phyloP scores from a whole-genome alignment of 2,888 invertebrate species.

The Alviniconcha strummeri region DNA sequence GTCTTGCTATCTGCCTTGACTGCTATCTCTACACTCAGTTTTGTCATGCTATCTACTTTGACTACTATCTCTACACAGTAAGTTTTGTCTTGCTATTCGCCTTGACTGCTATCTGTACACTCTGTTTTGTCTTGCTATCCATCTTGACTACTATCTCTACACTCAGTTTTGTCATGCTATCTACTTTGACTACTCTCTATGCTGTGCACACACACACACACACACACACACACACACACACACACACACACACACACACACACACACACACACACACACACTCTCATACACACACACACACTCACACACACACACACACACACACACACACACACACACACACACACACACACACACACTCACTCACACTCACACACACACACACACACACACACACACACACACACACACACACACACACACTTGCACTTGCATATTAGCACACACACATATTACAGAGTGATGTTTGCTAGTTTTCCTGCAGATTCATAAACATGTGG shows the following conservation, averaged over 20 bases:
- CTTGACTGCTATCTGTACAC: no score
- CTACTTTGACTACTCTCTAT: not conserved
- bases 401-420: not conserved
- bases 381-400: not conserved
- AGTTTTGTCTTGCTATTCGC: no score
- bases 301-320: not conserved
- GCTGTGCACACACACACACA: not conserved
- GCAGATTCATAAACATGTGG: not conserved
- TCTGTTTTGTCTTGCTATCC: no score
- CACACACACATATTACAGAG: not conserved
- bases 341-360: not conserved
- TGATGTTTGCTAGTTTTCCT: not conserved
- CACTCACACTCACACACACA: slow-evolving; percentile 9
- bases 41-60: no score
- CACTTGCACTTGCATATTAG: not conserved
- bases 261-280: not conserved
- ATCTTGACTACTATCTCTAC: no score
- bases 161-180: slow-evolving; percentile 55
- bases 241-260: not conserved
- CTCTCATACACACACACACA: not conserved
- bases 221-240: not conserved
- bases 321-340: not conserved
- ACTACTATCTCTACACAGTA: no score
- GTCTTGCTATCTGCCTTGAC: no score
- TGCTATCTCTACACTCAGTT: no score